Base-by-base conservation (phyloP, 2,888 invertebrate genomes). In the Epinotia ramella region DNA sequence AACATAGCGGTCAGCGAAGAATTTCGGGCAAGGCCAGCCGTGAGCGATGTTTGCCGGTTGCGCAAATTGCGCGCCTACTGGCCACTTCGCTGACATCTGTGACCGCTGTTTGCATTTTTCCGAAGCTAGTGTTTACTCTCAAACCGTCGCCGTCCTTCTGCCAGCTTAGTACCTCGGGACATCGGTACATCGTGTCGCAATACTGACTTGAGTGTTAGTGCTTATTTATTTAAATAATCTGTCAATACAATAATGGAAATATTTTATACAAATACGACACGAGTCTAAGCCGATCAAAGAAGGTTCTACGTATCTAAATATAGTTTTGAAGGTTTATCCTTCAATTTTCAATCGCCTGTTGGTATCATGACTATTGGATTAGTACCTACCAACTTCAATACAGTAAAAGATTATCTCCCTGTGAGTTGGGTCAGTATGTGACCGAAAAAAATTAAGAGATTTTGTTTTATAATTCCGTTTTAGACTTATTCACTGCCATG, bases 1-100 rank as follows among this genome's bases (percentile, higher is more conserved):
- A 82, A 81, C 81, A 82, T 78, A 80, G 78, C 77, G 78, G 77
- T 81, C 83, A 80, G 83, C 83, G 86, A 91, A 86, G 88, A 89
- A 93, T 92, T 90, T 89, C 90, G 93, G 90, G 92, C 93, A 92
- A 93, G 93, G 93, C 86, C 90, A 81, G 77, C 79, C 79, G 85
- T 88, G 90, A 90, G 90, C 88, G 87, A 90, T 89, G 89, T 87
- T 85, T 86, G 84, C 82, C 81, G 81, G 83, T 92, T 93, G 89
- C 91, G 91, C 87, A 92, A 93, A 82, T 80, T 78, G 77, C 78
- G 77, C 82, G 80, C 81, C 62, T 56, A 62, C 75, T 62, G 78
- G 16, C 16, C 49, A 40, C 49, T 49, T 5, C 77, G 69, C 73
- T 71, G 78, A 69, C 66, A 75, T 67, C 78, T 81, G 80, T 81